Conservation (phyloP, 2,113 vertebrate species). For the Pluvialis apricaria region DNA sequence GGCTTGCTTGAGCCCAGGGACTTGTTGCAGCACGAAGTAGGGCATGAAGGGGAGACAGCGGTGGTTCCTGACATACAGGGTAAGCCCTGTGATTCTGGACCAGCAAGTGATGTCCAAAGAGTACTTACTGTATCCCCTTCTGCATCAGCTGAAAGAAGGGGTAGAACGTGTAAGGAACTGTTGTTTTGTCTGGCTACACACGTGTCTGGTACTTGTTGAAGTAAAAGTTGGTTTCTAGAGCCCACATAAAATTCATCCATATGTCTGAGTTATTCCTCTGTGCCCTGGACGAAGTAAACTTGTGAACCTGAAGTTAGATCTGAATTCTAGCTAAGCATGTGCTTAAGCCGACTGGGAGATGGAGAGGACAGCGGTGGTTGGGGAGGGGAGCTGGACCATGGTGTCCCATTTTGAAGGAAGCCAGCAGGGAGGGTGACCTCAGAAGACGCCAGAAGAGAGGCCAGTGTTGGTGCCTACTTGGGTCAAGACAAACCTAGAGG, state of each 20-base stretch:
- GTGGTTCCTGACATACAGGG: neutral
- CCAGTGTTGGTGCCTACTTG: neutral
- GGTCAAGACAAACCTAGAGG: neutral
- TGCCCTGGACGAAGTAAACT: neutral
- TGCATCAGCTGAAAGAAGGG: neutral
- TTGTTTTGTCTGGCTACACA: neutral
- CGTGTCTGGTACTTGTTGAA: rapidly evolving
- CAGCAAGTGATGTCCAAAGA: neutral
- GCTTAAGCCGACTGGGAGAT: neutral
- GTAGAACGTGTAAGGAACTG: no score
- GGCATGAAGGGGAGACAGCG: neutral
- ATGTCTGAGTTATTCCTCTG: neutral
- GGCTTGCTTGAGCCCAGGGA: neutral
- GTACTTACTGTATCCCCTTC: neutral
- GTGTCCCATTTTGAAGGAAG: neutral
- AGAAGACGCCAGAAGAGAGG: neutral
- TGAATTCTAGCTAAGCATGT: neutral
- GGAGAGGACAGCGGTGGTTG: neutral
- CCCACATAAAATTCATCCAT: neutral
- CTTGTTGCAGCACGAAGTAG: neutral
- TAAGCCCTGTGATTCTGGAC: neutral
- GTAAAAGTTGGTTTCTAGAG: neutral
- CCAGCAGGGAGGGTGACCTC: neutral
- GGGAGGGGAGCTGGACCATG: neutral
- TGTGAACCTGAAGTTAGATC: neutral